These are phyloP conservation scores for Rugalucina vietnamica DNA, from an alignment of 2,888 invertebrate genomes.

Conservation along the genomic window DNA sequence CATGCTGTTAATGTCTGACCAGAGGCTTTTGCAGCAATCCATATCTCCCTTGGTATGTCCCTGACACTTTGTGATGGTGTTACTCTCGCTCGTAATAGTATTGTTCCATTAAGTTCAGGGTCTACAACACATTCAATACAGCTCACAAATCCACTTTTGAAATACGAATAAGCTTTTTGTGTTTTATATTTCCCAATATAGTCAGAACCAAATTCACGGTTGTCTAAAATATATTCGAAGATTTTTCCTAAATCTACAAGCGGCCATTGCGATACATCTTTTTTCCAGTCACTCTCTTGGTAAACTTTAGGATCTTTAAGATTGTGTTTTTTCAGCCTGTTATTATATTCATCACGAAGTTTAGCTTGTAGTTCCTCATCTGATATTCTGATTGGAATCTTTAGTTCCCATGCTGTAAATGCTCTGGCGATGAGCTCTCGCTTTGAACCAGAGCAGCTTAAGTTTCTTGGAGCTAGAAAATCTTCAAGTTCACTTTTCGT, in stretches of 20 bases:
- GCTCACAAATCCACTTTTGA: conserved; percentile 15
- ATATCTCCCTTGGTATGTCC: not conserved
- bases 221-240: conserved; percentile 6
- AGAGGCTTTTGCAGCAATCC: not conserved
- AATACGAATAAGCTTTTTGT: conserved; percentile 27
- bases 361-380: not conserved
- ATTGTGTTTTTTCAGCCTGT: not conserved
- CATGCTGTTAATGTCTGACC: conserved; percentile 6
- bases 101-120: not conserved
- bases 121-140: not conserved
- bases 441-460: not conserved
- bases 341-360: not conserved
- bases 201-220: conserved; percentile 3
- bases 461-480: not conserved
- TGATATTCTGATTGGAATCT: not conserved
- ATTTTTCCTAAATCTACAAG: conserved; percentile 23
- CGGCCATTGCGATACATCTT: conserved; percentile 20
- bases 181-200: conserved; percentile 31
- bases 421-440: not conserved
- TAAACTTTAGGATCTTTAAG: not conserved
- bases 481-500: not conserved
- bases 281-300: not conserved
- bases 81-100: not conserved
- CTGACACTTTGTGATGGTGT: conserved; percentile 13
- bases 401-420: not conserved